These are phyloP conservation scores for Drosophila lutescens DNA, from an alignment of 2,888 invertebrate genomes.

Conservation along the genomic window DNA sequence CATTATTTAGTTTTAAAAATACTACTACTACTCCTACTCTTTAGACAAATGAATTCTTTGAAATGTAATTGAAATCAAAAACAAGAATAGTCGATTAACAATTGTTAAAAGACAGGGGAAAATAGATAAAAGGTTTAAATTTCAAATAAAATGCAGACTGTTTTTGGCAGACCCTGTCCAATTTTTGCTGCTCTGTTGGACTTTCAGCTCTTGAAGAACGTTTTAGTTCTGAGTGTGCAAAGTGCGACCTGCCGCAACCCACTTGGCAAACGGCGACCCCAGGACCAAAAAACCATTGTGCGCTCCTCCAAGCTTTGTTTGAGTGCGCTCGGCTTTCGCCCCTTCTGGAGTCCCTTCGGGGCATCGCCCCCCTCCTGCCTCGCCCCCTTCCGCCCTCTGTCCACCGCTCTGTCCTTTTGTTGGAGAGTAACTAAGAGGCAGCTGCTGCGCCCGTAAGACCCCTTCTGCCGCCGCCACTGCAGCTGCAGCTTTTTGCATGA, in stretches of 20 bases:
- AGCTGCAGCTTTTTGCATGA: conserved; percentile 70
- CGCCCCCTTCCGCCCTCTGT: background rate
- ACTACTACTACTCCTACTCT: too few species aligned
- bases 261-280: conserved; percentile 40
- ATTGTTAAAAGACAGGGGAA: background rate
- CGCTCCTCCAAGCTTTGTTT: conserved; percentile 66
- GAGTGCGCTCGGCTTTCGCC: conserved; percentile 49
- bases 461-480: conserved; percentile 18
- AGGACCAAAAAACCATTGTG: conserved; percentile 63
- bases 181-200: background rate
- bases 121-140: background rate
- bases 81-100: too few species aligned
- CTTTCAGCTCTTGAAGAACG: conserved; percentile 12
- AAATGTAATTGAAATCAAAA: too few species aligned
- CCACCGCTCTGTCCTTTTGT: conserved; percentile 35
- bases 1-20: too few species aligned
- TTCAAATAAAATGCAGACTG: background rate
- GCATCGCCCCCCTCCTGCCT: conserved; percentile 4
- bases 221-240: conserved; percentile 29
- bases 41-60: too few species aligned
- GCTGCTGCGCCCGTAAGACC: conserved; percentile 25
- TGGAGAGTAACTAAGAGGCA: conserved; percentile 43
- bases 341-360: conserved; percentile 14
- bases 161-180: background rate
- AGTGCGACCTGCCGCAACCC: conserved; percentile 34